Conservation (phyloP, 2,797 vertebrate genomes). For the Erethizon dorsatum region DNA sequence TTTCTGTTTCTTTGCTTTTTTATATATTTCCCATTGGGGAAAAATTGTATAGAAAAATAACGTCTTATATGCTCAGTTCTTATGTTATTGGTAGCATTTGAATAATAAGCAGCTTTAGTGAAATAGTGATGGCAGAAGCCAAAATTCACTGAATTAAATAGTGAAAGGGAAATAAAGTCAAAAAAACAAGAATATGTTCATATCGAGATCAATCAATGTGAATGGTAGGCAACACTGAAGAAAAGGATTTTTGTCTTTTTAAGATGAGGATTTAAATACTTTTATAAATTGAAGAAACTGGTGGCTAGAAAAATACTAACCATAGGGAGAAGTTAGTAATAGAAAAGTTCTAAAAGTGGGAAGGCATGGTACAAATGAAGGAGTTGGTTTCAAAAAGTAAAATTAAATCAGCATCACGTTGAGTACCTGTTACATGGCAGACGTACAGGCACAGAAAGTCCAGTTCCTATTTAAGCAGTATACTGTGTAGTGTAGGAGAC, state of each 20-base stretch:
- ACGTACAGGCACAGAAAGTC: not conserved
- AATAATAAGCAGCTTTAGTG: conserved; percentile 32
- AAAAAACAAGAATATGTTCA: not conserved
- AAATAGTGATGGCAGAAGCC: not conserved
- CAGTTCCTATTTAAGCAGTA: not conserved
- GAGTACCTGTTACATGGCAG: not conserved
- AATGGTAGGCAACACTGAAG: conserved; percentile 21
- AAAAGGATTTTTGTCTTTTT: conserved; percentile 47
- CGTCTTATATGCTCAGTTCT: not conserved
- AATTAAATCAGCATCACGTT: conserved; percentile 19
- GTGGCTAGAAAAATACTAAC: conserved; percentile 10
- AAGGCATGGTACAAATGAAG: not conserved
- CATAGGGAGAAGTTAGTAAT: conserved; percentile 26
- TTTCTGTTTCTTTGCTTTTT: not conserved
- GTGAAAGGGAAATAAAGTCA: not conserved
- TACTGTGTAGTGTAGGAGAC: not conserved
- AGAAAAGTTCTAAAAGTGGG: conserved; percentile 21
- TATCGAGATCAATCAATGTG: not conserved
- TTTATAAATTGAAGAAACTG: conserved; percentile 17
- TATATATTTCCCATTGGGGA: not conserved
- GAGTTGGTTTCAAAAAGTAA: conserved; percentile 11
- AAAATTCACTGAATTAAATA: conserved; percentile 23
- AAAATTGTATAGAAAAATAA: conserved; percentile 5
- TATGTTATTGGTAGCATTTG: conserved; percentile 47
- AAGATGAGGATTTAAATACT: not conserved